Evolutionary conservation across 2,113 vertebrate species (phyloP).

Genomic region (Mohoua ochrocephala): DNA sequence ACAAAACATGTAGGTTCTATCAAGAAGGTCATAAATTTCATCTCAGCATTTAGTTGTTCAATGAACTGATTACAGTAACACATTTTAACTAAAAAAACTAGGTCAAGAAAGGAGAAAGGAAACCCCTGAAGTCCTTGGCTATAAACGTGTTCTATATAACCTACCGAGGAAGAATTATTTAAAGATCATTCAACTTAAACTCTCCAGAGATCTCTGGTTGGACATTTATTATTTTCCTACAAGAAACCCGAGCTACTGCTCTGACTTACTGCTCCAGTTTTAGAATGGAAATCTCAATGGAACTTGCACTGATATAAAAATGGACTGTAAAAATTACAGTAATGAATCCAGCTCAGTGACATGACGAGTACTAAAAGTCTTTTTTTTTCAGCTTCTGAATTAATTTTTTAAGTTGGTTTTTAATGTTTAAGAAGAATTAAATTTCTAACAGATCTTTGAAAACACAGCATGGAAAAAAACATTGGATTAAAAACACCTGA

Average conservation of each 20-base stretch:
- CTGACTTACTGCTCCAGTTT: not conserved
- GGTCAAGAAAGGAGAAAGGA: not conserved
- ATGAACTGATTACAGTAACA: not conserved
- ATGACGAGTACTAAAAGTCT: not conserved
- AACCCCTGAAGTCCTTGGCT: not conserved
- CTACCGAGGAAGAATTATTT: slow-evolving; percentile 11
- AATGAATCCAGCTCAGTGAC: not conserved
- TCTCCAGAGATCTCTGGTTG: not conserved
- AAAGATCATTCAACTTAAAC: not conserved
- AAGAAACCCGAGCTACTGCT: not conserved
- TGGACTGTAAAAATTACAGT: not conserved
- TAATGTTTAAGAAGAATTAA: not conserved
- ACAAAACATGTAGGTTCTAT: not conserved
- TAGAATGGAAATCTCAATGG: not conserved
- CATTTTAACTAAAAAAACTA: not conserved
- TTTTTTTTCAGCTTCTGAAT: not conserved
- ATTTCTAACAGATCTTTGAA: not conserved
- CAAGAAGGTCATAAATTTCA: not conserved
- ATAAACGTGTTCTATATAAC: not conserved
- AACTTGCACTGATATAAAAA: not conserved
- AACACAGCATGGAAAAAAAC: not conserved
- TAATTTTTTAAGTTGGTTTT: not conserved
- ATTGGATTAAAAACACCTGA: not conserved
- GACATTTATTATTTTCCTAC: slow-evolving; percentile 28
- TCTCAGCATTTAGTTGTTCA: not conserved